These are phyloP conservation scores for Spizaetus ornatus DNA, from an alignment of 2,113 vertebrate genomes.

Conservation along the genomic window DNA sequence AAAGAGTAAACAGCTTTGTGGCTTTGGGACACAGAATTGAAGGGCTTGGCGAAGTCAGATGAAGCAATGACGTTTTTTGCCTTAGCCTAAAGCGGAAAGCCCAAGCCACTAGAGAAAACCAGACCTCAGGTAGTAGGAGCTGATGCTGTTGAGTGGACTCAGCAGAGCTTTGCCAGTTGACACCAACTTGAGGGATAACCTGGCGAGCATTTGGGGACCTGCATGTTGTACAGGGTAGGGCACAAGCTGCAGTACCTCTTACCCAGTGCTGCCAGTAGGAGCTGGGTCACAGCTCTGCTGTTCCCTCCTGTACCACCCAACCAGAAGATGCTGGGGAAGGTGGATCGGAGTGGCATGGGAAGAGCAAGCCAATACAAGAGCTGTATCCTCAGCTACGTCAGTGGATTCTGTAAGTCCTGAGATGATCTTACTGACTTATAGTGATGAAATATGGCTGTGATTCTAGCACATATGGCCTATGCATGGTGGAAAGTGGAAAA, in stretches of 20 bases:
- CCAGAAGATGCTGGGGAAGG: neutral
- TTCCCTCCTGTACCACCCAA: neutral
- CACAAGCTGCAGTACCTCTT: neutral
- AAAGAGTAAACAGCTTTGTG: slow-evolving; percentile 1
- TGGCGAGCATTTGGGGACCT: neutral
- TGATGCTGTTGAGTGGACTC: neutral
- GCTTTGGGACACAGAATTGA: neutral
- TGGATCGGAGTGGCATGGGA: neutral
- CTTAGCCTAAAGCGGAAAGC: neutral
- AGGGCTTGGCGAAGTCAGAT: neutral
- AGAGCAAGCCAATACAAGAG: neutral
- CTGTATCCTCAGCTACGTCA: neutral
- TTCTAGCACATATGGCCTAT: neutral
- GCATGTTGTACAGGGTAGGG: neutral
- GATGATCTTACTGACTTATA: neutral
- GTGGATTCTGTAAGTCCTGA: neutral
- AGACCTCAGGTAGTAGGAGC: neutral
- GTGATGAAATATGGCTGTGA: neutral
- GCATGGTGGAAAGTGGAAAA: neutral
- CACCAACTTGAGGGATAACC: neutral
- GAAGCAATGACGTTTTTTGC: neutral
- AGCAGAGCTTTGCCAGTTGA: neutral
- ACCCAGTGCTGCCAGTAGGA: neutral
- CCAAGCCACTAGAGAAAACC: neutral
- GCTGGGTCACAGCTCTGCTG: neutral